Base-by-base conservation (phyloP, 2,113 vertebrate species). In the Rhabdomys dilectus region DNA sequence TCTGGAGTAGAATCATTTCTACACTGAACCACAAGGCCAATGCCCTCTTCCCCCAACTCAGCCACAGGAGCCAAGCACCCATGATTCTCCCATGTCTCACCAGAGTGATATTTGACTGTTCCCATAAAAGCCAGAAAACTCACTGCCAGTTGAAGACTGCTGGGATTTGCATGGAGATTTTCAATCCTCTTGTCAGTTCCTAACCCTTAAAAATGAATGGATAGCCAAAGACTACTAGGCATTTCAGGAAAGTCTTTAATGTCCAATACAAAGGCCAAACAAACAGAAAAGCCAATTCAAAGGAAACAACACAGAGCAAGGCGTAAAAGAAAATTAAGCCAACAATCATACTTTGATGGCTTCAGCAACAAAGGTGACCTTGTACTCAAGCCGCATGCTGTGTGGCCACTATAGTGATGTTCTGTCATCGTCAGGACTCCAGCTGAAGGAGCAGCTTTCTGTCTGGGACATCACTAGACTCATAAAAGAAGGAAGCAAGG, bases 181-280 rank as follows among this genome's bases (percentile, higher is more conserved):
- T 29, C 51, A 95, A 51, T 53, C 84, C 21, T 10, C 19, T 60
- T 93, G 78, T 89, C 82, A 94, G 39, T 88, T 90, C 64, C 51
- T 56, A 7, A 45, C 34, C 89, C 26, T 97, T 88, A 95, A 81
- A 95, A 95, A 90, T 87, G 64, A 94, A 36, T 51, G 48, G 48
- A 42, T 15, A 75, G 39, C n/a, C 60, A 88, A 87, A 56, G 48
- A 93, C 78, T 85, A 87, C 42, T 7, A 90, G 42, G 76, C 34
- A 96, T 90, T 89, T 76, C 42, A 95, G 29, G 53, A 92, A 92
- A 88, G 78, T 42, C 42, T 92, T 93, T 84, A 77, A 93, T 56
- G 53, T 94, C 21, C 34, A 91, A 94, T 48, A 89, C 53, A 56
- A 88, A 95, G 45, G 88, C 58, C 34, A 89, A 94, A 86, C 15